Base-by-base conservation (phyloP, 2,113 vertebrate species). In the Oncorhynchus masou region DNA sequence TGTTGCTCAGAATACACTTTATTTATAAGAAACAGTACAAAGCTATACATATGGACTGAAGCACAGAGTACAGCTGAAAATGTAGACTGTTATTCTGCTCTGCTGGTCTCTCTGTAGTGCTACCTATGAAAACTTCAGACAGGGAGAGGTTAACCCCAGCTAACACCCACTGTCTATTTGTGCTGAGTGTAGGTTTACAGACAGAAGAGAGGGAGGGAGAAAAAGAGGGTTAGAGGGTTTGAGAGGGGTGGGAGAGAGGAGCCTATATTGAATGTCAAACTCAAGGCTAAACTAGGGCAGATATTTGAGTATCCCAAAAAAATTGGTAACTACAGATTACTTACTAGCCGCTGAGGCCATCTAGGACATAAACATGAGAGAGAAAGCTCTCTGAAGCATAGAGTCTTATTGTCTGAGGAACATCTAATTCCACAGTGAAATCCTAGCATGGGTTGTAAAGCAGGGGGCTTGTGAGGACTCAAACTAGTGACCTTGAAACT, bases 101-200 rank as follows among this genome's bases (percentile, higher is more conserved):
- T 54, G n/a, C 68, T 70, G 71, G 75, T 67, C 48, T 64, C 5
- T 51, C 88, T 54, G 34, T 62, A n/a, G 51, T 54, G 51, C 15
- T 54, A 54, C 51, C 15, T 54, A 19, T 54, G 45, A 31, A 3
- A 5, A 1, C 71, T 16, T 64, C 12, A 74, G 29, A 70, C 71
- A 79, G 71, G 39, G 75, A 82, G 27, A 70, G 80, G 77, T 85
- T 79, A 78, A 79, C 9, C 73, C 49, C 1, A 1, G 75, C 79
- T 86, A 91, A 86, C 83, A 79, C 88, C 81, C 88, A 82, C 62
- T 15, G 20, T 74, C 74, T 77, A 75, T 87, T 83, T 89, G 83
- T 81, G 73, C 80, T 45, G 78, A 84, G 74, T 73, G 78, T 71
- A 83, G 57, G 34, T 78, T 87, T 77, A 81, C 34, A 65, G 77